phyloP scores from a whole-genome alignment of 2,113 vertebrate genomes.

The Girardinichthys multiradiatus region DNA sequence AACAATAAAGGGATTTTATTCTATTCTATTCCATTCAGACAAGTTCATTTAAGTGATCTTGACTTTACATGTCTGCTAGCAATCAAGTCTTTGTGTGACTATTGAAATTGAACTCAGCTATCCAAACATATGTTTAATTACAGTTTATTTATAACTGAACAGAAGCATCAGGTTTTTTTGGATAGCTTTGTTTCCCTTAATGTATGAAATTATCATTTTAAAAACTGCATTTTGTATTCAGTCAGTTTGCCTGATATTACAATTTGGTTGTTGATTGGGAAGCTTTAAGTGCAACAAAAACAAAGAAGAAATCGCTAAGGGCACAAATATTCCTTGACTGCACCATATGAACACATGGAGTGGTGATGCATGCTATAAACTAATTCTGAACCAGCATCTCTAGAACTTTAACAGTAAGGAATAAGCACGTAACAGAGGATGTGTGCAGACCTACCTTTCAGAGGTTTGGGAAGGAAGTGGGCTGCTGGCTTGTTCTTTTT shows the following conservation, averaged over 20 bases:
- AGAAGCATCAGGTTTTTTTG: too few species aligned
- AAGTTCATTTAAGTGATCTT: too few species aligned
- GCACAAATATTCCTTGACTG: background rate
- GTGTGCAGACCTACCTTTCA: constrained; percentile 87
- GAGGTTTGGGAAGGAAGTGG: constrained; percentile 98
- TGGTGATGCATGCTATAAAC: background rate
- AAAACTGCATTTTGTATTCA: background rate
- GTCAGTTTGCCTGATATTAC: background rate
- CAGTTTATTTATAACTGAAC: too few species aligned
- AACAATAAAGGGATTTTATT: too few species aligned
- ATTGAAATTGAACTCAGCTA: too few species aligned
- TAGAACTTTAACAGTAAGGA: background rate
- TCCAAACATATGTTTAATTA: too few species aligned
- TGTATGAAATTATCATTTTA: background rate
- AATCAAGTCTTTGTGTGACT: too few species aligned
- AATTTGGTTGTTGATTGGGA: background rate
- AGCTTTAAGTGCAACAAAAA: background rate
- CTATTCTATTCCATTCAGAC: too few species aligned
- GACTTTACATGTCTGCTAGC: too few species aligned
- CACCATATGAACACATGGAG: background rate
- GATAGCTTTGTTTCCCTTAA: too few species aligned
- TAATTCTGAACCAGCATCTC: background rate
- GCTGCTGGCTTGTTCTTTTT: constrained; percentile 99
- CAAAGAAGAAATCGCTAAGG: background rate
- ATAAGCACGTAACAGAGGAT: background rate